These are phyloP conservation scores for Ophioninae sp. DNA, from an alignment of 2,888 invertebrate species.

Conservation along the genomic window DNA sequence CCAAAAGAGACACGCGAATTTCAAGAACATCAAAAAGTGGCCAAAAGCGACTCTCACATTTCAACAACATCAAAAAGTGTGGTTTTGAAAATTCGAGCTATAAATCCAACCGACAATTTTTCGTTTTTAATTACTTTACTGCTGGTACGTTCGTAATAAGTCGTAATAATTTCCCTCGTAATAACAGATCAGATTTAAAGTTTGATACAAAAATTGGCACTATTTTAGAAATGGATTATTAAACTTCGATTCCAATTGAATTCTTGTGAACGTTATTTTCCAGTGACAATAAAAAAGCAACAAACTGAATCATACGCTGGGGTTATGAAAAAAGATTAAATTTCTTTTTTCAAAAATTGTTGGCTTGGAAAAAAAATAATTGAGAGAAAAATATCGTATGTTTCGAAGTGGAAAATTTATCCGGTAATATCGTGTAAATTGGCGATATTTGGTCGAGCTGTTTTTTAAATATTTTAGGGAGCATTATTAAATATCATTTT, in stretches of 20 bases:
- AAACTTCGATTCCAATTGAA: too few relatives aligned
- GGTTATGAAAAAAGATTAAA: too few relatives aligned
- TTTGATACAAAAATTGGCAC: too few relatives aligned
- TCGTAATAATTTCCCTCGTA: too few relatives aligned
- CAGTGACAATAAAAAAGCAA: not conserved
- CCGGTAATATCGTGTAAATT: too few relatives aligned
- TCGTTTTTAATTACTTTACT: not conserved
- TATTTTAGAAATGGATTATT: too few relatives aligned
- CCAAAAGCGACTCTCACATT: not conserved
- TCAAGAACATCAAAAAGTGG: not conserved
- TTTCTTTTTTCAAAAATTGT: too few relatives aligned
- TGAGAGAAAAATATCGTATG: not conserved
- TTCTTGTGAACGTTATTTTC: not conserved
- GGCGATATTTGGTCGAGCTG: too few relatives aligned
- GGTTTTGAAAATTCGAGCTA: not conserved
- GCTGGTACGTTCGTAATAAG: too few relatives aligned
- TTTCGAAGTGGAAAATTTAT: not conserved
- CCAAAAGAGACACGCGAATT: not conserved
- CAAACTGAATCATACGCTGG: not conserved
- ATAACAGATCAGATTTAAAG: too few relatives aligned
- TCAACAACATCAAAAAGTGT: not conserved
- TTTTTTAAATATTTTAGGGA: too few relatives aligned
- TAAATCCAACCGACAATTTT: not conserved
- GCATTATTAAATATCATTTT: too few relatives aligned
- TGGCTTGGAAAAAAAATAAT: not conserved